phyloP scores from a whole-genome alignment of 1,140 invertebrate genomes.

The Leptopilina boulardi region DNA sequence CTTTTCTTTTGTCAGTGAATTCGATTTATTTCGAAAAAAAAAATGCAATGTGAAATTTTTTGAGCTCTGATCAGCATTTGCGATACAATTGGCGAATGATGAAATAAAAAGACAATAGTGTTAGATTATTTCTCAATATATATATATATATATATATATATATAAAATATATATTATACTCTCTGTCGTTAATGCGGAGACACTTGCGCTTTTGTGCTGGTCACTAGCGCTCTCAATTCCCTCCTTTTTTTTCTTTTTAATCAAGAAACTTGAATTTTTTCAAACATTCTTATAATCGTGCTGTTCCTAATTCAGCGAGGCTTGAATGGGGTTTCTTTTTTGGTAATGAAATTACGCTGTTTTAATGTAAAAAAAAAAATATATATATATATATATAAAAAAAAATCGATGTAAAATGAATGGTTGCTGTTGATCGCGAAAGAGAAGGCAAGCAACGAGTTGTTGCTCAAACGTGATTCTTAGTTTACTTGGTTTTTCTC shows the following conservation, averaged over 20 bases:
- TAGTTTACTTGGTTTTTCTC: slow-evolving; percentile 59
- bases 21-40: neutral
- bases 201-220: slow-evolving; percentile 56
- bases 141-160: too few relatives aligned
- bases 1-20: neutral
- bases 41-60: neutral
- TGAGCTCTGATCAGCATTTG: neutral
- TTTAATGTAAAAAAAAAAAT: slow-evolving; percentile 36
- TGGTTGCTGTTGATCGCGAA: slow-evolving; percentile 29
- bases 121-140: slow-evolving; percentile 54
- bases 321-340: slow-evolving; percentile 33
- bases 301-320: slow-evolving; percentile 37
- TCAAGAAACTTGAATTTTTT: slow-evolving; percentile 36
- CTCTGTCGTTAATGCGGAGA: slow-evolving; percentile 46
- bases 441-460: slow-evolving; percentile 19
- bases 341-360: slow-evolving; percentile 34
- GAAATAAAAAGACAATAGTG: slow-evolving; percentile 67
- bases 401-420: slow-evolving; percentile 39
- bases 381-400: slow-evolving; percentile 3
- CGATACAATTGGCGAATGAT: slow-evolving; percentile 42
- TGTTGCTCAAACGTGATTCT: slow-evolving; percentile 39
- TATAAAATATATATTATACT: too few relatives aligned
- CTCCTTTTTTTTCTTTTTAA: slow-evolving; percentile 38
- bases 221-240: slow-evolving; percentile 51
- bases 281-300: slow-evolving; percentile 44